A percentile compares a stretch with the other conserved stretches of the same genome.
Conservation (phyloP, 1,140 invertebrate species). For the Goniozus legneri region DNA sequence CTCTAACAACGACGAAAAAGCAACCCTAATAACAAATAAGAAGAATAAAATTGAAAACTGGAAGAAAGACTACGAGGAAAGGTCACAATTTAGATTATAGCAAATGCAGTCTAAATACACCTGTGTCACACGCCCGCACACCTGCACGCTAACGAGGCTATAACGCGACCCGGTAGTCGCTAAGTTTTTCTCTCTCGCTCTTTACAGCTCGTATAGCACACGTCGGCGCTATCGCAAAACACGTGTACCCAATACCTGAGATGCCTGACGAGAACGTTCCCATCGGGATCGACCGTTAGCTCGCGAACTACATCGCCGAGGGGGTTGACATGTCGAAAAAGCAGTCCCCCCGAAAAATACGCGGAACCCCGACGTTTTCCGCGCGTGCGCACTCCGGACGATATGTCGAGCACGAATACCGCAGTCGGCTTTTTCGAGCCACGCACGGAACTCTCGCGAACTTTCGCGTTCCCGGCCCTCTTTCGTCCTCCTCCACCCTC, state of each 20-base stretch:
- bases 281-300: conserved; percentile 16
- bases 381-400: too few species aligned
- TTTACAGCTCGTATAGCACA: background rate
- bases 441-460: background rate
- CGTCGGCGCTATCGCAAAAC: conserved; percentile 32
- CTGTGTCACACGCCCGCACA: too few species aligned
- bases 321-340: conserved; percentile 32
- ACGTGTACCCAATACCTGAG: conserved; percentile 39
- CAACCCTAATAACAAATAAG: too few species aligned
- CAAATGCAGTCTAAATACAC: too few species aligned
- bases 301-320: too few species aligned
- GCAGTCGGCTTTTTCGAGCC: background rate
- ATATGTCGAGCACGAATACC: too few species aligned
- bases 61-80: too few species aligned
- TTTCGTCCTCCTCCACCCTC: too few species aligned
- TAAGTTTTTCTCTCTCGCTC: background rate
- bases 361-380: conserved; percentile 22
- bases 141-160: conserved; percentile 25
- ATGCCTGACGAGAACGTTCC: conserved; percentile 31
- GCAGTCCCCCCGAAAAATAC: conserved; percentile 43
- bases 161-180: conserved; percentile 13
- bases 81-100: too few species aligned
- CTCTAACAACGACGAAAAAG: too few species aligned
- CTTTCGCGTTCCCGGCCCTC: background rate
- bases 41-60: too few species aligned